Evolutionary conservation across 2,113 vertebrate species (phyloP).

Genomic region (Ginglymostoma cirratum): DNA sequence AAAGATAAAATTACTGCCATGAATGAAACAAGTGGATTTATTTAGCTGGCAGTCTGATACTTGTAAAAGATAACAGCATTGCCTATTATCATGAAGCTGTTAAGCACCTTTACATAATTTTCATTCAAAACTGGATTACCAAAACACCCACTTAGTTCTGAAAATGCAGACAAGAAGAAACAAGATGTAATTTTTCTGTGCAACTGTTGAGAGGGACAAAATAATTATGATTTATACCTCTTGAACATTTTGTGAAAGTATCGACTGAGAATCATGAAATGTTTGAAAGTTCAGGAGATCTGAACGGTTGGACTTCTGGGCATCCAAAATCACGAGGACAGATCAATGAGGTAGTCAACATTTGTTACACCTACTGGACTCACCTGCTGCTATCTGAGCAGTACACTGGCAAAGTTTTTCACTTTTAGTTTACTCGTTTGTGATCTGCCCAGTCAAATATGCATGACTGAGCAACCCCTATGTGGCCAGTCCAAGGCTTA

Average conservation of each 20-base stretch:
- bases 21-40: neutral
- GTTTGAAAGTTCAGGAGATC: neutral
- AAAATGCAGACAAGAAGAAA: neutral
- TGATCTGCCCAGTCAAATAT: neutral
- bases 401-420: neutral
- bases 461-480: neutral
- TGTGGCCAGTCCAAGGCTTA: neutral
- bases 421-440: neutral
- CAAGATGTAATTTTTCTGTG: neutral
- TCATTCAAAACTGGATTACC: neutral
- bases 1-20: neutral
- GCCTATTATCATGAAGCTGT: neutral
- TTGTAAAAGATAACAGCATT: neutral
- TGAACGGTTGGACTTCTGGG: neutral
- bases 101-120: neutral
- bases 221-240: neutral
- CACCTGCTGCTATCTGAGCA: neutral
- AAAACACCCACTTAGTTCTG: neutral
- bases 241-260: neutral
- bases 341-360: neutral
- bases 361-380: neutral
- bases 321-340: neutral
- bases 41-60: no score
- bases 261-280: neutral
- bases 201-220: neutral